Evolutionary conservation across 1,140 invertebrate species (phyloP), one percentile per base, ranked within the genome.

Genomic region (Belonocnema kinseyi): DNA sequence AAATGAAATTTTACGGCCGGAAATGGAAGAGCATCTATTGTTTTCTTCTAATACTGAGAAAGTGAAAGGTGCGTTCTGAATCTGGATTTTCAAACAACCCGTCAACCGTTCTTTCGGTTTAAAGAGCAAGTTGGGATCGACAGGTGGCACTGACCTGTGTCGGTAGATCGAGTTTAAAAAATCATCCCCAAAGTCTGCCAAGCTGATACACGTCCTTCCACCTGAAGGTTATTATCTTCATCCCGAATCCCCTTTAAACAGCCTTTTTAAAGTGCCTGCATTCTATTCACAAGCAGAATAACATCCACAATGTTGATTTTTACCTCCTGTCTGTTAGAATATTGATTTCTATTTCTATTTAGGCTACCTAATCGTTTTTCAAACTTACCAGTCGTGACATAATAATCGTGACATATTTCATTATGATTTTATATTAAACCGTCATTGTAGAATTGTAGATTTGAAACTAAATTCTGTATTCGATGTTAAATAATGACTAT

Each of bases 171-270:
- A 80, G 79, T 81, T 83, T 83, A 81, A 80, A 77, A 81, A 83
- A 81, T 81, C 80, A 81, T 81, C 78, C 74, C 72, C 73, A 77
- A 81, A 76, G 73, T 80, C 80, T 83, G 80, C 75, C 80, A 78
- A 66, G 58, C 21, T 40, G 58, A 46, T 46, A 46, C 40, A 46
- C 40, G 40, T 46, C 40, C 40, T 46, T 46, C 40, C 40, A 46
- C 40, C 40, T 46, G 40, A 33, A 26, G 58, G 12, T 66, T 66
- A 66, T 66, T 66, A 66, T 66, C 58, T 66, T 66, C 26, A 66
- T 66, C 58, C 58, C 58, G 13, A 66, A 66, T 66, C 58, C 58
- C 58, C 21, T 66, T 66, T 33, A 66, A 66, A 66, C 58, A 26
- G 16, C 58, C 58, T 54, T 54, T n/a, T 17, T 8, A 5, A 54